These are phyloP conservation scores for Phyllotis vaccarum DNA, from an alignment of 2,797 vertebrate species.

Conservation along the genomic window DNA sequence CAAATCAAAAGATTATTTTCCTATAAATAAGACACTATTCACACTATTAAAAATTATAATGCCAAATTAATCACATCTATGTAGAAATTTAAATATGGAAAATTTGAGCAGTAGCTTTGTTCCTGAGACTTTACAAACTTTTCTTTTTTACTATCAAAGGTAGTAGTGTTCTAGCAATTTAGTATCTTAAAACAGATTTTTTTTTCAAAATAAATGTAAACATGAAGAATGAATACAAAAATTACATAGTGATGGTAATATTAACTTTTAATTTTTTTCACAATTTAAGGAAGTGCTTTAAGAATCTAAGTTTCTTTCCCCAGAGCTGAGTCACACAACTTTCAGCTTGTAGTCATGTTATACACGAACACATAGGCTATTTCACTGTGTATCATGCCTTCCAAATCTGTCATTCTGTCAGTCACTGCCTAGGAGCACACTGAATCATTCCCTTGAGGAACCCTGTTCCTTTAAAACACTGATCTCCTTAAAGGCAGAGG, in stretches of 20 bases:
- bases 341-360: slow-evolving; percentile 15
- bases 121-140: background rate
- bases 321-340: slow-evolving; percentile 5
- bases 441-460: slow-evolving; percentile 48
- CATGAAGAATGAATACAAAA: background rate
- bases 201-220: slow-evolving; percentile 38
- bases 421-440: background rate
- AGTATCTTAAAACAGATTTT: slow-evolving; percentile 7
- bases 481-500: background rate
- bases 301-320: background rate
- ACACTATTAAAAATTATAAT: slow-evolving; percentile 4
- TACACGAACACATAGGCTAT: background rate
- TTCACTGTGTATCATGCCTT: background rate
- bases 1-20: slow-evolving; percentile 30
- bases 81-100: slow-evolving; percentile 24
- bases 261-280: background rate
- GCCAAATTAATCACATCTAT: background rate
- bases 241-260: background rate
- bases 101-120: slow-evolving; percentile 30
- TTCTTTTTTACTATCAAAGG: background rate
- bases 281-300: slow-evolving; percentile 39
- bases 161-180: background rate
- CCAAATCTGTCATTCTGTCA: background rate
- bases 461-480: background rate
- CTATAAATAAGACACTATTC: background rate